phyloP scores from a whole-genome alignment of 2,888 invertebrate genomes.

The Drosophila engyochracea region DNA sequence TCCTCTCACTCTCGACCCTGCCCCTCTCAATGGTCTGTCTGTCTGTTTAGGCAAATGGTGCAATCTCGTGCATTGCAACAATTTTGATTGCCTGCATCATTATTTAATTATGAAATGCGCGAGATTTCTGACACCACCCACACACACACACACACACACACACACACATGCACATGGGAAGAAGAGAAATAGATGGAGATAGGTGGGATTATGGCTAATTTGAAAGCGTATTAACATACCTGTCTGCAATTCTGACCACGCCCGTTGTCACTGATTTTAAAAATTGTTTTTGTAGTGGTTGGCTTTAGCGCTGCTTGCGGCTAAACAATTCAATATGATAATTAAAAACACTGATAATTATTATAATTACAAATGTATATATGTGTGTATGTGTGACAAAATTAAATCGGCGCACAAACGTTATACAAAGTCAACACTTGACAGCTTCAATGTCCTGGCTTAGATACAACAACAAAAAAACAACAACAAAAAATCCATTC shows the following conservation, averaged over 20 bases:
- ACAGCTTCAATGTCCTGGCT: slow-evolving; percentile 12
- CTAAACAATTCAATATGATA: slow-evolving; percentile 29
- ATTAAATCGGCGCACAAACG: neutral
- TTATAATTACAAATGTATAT: slow-evolving; percentile 20
- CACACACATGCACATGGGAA: neutral
- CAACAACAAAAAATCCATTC: slow-evolving; percentile 21
- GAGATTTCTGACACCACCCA: slow-evolving; percentile 1
- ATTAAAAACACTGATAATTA: slow-evolving; percentile 15
- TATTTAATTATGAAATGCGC: slow-evolving; percentile 1
- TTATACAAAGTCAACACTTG: neutral
- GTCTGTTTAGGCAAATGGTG: neutral
- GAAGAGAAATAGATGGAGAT: neutral
- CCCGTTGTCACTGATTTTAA: slow-evolving; percentile 6
- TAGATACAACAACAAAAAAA: neutral
- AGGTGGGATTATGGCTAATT: slow-evolving; percentile 18
- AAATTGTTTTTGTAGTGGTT: slow-evolving; percentile 4
- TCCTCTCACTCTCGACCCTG: neutral
- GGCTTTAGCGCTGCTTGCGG: neutral
- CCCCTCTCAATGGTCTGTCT: neutral
- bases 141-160: neutral
- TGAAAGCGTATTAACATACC: slow-evolving; percentile 39
- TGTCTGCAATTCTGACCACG: slow-evolving; percentile 32
- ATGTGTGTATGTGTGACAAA: neutral
- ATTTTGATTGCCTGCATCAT: slow-evolving; percentile 9
- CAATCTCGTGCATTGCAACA: neutral